Base-by-base conservation (phyloP, 1,140 invertebrate genomes). In the Maconellicoccus hirsutus region DNA sequence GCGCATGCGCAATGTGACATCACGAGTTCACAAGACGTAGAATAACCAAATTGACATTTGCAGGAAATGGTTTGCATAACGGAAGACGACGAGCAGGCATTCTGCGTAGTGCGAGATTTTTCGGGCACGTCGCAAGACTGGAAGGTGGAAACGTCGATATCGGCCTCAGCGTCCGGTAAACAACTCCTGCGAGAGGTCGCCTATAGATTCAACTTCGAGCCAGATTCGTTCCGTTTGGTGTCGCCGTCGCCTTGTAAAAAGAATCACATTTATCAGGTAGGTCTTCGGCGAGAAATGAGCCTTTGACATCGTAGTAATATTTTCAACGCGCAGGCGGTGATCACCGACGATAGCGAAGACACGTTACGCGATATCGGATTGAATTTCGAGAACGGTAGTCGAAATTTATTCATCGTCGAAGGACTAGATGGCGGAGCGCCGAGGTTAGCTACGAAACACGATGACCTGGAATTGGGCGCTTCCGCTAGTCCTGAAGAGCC, bases 371-470 rank as follows among this genome's bases (percentile, higher is more conserved):
- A 66, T 23, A 26, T 66, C 61, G 61, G 61, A 4, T 8, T 66
- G 1, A 66, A 66, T 26, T 66, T 66, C 22, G 61, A 25, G 6
- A 66, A 8, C 21, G 25, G 25, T 23, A 25, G 22, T 19, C 8
- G 61, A 23, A 66, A 66, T 66, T 66, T 66, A 66, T 66, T 66
- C 16, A 66, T 66, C 61, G 61, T 66, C 22, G 61, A 66, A 26
- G 61, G 61, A 4, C 16, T 66, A 23, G 25, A 66, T 16, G 25
- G 25, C 19, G 10, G 21, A 16, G 16, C 3, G 3, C 61, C 61
- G 3, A 23, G 61, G 25, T 22, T 66, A 6, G 22, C 25, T 19
- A 23, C 10, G 8, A 66, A 66, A 23, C 7, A 66, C 61, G 61
- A 66, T 16, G 61, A 66, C 25, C 25, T 66, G 16, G 61, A 66